Base-by-base conservation (phyloP, 2,888 invertebrate species). In the Metalampra italica region DNA sequence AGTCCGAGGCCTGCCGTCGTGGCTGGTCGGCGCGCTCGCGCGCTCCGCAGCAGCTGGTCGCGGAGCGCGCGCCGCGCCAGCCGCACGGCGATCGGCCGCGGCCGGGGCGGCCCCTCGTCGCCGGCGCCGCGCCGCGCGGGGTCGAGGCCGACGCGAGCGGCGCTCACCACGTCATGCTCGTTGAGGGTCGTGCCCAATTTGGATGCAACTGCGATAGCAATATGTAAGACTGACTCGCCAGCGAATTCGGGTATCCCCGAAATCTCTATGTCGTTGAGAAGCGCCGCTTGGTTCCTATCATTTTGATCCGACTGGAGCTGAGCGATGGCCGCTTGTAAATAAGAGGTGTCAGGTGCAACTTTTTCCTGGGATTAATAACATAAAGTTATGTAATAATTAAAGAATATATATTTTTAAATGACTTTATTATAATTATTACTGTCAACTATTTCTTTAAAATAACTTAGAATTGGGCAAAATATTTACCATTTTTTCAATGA, bases 1-100 rank as follows among this genome's bases (percentile, higher is more conserved):
- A 56, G 30, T 0, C 43, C 40, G 9, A 51, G 38, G 12, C 52
- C 54, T 0, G 54, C 30, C 8, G 55, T 57, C 38, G 45, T 48
- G 8, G 51, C 45, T 1, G 49, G 49, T 8, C 55, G 50, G 1
- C 56, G 51, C 34, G 50, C 51, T 0, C 54, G 53, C 30, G 29
- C 50, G 34, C 32, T 44, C 11, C 43, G 47, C 36, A 54, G 29
- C 41, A 54, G 32, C 22, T 43, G 38, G 42, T 51, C 51, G 8
- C 49, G 46, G 7, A 46, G 14, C n/a, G 46, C 41, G 9, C 54
- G 52, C 46, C 50, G 45, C 13, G 46, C 39, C 14, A 52, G 42
- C 34, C 52, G 45, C 34, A 54, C 49, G 4, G 39, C 44, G 13
- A 54, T 22, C 1, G 39, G 43, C 12, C 51, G 51, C 36, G 50